Conservation (phyloP, 92 coral and sea anemone genomes). For the Muricea muricata region DNA sequence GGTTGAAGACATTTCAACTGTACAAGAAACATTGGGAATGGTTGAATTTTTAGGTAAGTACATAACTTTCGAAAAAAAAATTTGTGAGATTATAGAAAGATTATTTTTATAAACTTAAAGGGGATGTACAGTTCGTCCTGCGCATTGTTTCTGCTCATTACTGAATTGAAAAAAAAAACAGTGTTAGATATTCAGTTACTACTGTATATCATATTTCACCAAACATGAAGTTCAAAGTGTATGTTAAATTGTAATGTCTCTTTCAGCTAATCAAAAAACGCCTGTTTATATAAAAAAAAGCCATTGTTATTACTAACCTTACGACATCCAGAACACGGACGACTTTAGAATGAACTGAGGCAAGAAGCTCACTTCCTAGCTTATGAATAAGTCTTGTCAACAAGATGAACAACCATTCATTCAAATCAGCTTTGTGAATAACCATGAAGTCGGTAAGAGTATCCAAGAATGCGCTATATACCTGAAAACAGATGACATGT, state of each 20-base stretch:
- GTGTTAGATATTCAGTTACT: no score
- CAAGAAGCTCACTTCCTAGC: conserved; percentile 88
- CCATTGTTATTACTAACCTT: conserved; percentile 77
- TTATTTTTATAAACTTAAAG: no score
- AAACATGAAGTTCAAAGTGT: no score
- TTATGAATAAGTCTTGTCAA: conserved; percentile 91
- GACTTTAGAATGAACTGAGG: conserved; percentile 92
- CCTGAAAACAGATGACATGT: conserved; percentile 61
- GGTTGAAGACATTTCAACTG: neutral
- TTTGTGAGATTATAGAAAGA: no score
- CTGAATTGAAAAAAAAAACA: no score
- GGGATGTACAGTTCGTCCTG: no score
- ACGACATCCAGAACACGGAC: conserved; percentile 94
- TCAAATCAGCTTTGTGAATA: conserved; percentile 91
- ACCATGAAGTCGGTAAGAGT: conserved; percentile 94
- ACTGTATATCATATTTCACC: no score
- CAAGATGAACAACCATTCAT: conserved; percentile 95
- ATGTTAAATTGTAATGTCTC: no score
- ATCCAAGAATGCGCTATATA: conserved; percentile 90
- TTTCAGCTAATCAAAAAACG: no score
- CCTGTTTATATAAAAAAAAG: no score
- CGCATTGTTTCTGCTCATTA: no score
- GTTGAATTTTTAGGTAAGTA: neutral
- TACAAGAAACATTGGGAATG: neutral
- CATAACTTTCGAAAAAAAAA: no score